These are phyloP conservation scores for Terrapene triunguis DNA, from an alignment of 2,113 vertebrate species.

Conservation along the genomic window DNA sequence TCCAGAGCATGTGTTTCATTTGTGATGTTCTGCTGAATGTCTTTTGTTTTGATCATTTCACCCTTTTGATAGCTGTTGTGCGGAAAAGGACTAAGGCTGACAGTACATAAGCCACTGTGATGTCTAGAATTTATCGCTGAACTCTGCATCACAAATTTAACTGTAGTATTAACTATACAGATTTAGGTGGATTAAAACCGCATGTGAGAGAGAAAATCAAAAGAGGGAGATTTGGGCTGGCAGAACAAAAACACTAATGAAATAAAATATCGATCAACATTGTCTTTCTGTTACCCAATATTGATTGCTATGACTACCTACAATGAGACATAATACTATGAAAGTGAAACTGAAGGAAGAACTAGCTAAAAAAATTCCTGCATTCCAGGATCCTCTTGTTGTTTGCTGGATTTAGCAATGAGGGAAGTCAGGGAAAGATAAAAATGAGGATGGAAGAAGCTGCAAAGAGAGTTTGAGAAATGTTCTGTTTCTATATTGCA, in stretches of 20 bases:
- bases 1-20: not conserved
- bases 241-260: not conserved
- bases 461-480: not conserved
- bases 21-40: not conserved
- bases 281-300: accelerated
- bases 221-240: not conserved
- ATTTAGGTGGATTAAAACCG: not conserved
- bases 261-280: not conserved
- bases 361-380: too few relatives aligned
- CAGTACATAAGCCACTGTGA: not conserved
- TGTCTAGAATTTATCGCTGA: not conserved
- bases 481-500: not conserved
- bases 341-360: not conserved
- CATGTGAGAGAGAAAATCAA: not conserved
- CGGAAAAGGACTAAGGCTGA: not conserved
- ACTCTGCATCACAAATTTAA: not conserved
- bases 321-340: not conserved
- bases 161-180: not conserved
- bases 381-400: too few relatives aligned
- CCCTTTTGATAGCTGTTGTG: not conserved
- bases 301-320: not conserved
- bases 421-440: too few relatives aligned
- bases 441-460: too few relatives aligned
- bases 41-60: conserved; percentile 9
- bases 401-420: too few relatives aligned